These are phyloP conservation scores for Apoderus coryli DNA, from an alignment of 2,888 invertebrate genomes.

Conservation along the genomic window DNA sequence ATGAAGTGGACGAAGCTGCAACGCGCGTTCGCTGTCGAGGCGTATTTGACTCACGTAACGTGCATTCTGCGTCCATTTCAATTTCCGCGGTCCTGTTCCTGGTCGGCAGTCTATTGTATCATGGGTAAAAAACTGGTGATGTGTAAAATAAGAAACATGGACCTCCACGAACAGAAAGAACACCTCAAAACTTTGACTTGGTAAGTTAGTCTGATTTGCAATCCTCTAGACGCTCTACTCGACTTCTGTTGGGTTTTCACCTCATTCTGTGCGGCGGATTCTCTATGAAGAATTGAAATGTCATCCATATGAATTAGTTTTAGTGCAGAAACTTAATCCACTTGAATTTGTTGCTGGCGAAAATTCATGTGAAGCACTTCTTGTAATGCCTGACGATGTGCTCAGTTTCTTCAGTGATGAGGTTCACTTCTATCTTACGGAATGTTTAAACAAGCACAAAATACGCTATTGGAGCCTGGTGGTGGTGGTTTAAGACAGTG, in stretches of 20 bases:
- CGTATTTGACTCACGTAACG: not conserved
- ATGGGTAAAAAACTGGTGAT: no score
- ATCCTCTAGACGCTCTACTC: no score
- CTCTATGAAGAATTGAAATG: not conserved
- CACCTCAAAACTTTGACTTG: no score
- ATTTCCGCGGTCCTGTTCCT: slow-evolving; percentile 1
- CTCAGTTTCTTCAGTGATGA: slow-evolving; percentile 1
- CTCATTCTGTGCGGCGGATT: not conserved
- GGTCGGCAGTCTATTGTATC: slow-evolving; percentile 1
- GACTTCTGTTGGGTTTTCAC: not conserved
- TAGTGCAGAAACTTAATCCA: slow-evolving; percentile 1
- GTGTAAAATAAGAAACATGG: no score
- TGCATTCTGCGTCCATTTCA: slow-evolving; percentile 2
- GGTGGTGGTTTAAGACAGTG: no score
- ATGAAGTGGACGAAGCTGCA: no score
- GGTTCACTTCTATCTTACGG: not conserved
- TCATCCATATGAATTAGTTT: not conserved
- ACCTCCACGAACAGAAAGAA: no score
- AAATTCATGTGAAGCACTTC: slow-evolving; percentile 1
- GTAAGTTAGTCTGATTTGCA: no score
- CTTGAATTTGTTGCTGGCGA: not conserved
- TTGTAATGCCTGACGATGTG: not conserved
- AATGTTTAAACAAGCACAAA: not conserved
- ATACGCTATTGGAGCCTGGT: slow-evolving; percentile 3
- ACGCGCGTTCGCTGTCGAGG: no score